Conservation (phyloP, 2,888 invertebrate species). For the Drosophila eohydei region DNA sequence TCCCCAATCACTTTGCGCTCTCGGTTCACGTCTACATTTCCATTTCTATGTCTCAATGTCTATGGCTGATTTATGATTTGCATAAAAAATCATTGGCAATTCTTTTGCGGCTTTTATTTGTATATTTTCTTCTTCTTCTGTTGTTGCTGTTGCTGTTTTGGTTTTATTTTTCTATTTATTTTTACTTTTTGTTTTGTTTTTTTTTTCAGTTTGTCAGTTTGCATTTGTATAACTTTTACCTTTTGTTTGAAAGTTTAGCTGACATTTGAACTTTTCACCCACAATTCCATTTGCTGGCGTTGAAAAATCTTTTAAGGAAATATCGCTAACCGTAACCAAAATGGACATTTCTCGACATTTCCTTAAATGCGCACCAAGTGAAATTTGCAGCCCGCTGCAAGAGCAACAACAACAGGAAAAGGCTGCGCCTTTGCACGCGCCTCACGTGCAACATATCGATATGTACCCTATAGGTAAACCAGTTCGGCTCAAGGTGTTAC, state of each 20-base stretch:
- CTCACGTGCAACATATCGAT: conserved; percentile 53
- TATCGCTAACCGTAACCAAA: conserved; percentile 61
- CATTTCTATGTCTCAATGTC: conserved; percentile 67
- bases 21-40: conserved; percentile 56
- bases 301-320: conserved; percentile 72
- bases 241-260: conserved; percentile 72
- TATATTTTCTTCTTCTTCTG: conserved; percentile 27
- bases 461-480: conserved; percentile 33
- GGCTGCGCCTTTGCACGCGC: conserved; percentile 70
- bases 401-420: conserved; percentile 34
- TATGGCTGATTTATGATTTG: conserved; percentile 78
- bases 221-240: conserved; percentile 68
- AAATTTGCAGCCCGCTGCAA: conserved; percentile 54
- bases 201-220: conserved; percentile 3
- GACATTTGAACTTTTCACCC: conserved; percentile 83
- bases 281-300: conserved; percentile 72
- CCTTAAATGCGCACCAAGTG: conserved; percentile 81
- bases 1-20: conserved; percentile 73
- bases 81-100: conserved; percentile 77
- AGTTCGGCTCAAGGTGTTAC: background rate
- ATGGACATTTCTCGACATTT: conserved; percentile 82
- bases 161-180: conserved; percentile 13
- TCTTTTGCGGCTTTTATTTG: conserved; percentile 62
- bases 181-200: conserved; percentile 1
- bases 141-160: conserved; percentile 44